Evolutionary conservation across 2,888 invertebrate genomes (phyloP), one percentile per base, ranked within the genome.

Genomic region (Electrophaes corylata): DNA sequence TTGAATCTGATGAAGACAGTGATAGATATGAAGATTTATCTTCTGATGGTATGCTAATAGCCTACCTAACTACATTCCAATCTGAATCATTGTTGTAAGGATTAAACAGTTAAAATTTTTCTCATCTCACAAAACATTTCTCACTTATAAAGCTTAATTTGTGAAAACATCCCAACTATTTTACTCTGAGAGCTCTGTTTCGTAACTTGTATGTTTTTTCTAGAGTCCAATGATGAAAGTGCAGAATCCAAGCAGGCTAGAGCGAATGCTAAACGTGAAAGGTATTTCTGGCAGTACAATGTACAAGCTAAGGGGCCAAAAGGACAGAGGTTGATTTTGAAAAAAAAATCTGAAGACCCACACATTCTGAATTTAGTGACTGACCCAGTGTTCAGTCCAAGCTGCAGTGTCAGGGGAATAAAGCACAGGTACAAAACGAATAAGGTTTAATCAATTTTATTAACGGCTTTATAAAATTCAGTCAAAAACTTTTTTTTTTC

Each of bases 251-350:
- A 87, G 76, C 83, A 92, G 60, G 78, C 86, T 18, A 77, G 90
- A 11, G 78, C 78, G 23, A 78, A 69, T 63, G 83, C 88, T 48
- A 97, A 96, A 83, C 96, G 95, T 70, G 97, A 98, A 77, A 93
- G 96, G 61, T 98, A 94, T 87, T 99, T 99, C 84, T 99, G 99
- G 99, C 99, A 99, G 84, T 99, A 99, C 85, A 99, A 99, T 91
- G 98, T 98, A 0, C 99, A 99, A 88, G 97, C 98, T 1, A 98
- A 99, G 88, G 98, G 99, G 1, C 98, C 99, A 4, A 98, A 99
- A 90, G 98, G 98, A 39, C 97, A 98, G 83, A 93, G 98, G 64
- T 92, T 98, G 62, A 95, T 97, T 45, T 93, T 97, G 72, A 96
- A 96, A 84, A 95, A 96, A 47, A 96, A 96, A 77, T 94, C 96